These are phyloP conservation scores for Molossus alvarezi DNA, from an alignment of 2,797 vertebrate genomes.

Conservation along the genomic window DNA sequence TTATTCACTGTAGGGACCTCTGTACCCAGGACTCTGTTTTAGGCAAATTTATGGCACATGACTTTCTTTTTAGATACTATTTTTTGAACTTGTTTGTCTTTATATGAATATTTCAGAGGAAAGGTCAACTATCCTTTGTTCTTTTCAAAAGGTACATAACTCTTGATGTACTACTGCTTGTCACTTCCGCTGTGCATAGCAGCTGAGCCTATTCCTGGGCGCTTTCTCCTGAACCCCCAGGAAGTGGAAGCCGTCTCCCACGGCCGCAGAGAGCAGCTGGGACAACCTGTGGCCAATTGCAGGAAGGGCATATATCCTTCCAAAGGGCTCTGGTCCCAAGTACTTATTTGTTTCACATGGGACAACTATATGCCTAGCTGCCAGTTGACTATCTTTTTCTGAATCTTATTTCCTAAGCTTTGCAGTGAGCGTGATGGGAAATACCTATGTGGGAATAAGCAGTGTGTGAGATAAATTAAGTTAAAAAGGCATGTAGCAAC, in stretches of 20 bases:
- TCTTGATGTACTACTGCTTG: background rate
- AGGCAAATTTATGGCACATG: background rate
- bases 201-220: background rate
- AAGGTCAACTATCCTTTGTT: background rate
- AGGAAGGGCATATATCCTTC: background rate
- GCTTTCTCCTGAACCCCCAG: background rate
- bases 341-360: background rate
- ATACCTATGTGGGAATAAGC: conserved; percentile 35
- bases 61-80: conserved; percentile 47
- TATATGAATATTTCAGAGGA: background rate
- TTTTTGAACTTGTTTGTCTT: background rate
- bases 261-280: background rate
- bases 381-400: background rate
- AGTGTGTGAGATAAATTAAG: conserved; percentile 24
- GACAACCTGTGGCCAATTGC: background rate
- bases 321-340: background rate
- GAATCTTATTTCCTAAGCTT: conserved; percentile 24
- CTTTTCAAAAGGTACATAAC: background rate
- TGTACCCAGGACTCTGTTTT: conserved; percentile 31
- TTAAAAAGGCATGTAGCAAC: background rate
- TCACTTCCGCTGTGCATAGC: background rate
- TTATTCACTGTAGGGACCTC: conserved; percentile 46
- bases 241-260: background rate
- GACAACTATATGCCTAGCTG: background rate
- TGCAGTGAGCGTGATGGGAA: conserved; percentile 4